These are phyloP conservation scores for Protonemura montana DNA, from an alignment of 2,888 invertebrate species.

Conservation along the genomic window DNA sequence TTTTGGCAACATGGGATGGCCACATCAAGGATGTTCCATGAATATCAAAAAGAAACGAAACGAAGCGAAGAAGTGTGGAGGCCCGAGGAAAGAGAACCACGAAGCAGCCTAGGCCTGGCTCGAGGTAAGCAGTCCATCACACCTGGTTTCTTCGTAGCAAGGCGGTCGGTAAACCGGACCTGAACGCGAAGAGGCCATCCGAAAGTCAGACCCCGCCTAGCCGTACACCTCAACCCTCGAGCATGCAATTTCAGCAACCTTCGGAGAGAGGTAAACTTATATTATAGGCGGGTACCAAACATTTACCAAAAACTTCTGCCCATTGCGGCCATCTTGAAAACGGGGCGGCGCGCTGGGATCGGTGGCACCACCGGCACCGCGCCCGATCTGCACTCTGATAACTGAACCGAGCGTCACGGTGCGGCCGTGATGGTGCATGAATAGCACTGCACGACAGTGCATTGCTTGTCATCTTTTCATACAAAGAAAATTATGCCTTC, in stretches of 20 bases:
- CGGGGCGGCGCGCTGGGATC: constrained; percentile 38
- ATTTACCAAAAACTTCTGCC: constrained; percentile 1
- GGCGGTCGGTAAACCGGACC: constrained; percentile 44
- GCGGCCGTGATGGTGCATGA: too few species aligned
- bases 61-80: constrained; percentile 26
- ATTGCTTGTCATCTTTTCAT: too few species aligned
- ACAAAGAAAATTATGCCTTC: too few species aligned
- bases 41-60: neutral
- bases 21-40: neutral
- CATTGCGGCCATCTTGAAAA: constrained; percentile 44
- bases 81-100: neutral
- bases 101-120: neutral
- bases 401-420: too few species aligned
- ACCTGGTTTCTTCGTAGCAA: constrained; percentile 13
- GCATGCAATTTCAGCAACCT: constrained; percentile 14
- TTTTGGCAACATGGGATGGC: neutral
- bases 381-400: too few species aligned
- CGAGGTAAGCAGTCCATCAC: constrained; percentile 19
- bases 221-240: constrained; percentile 13
- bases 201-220: constrained; percentile 18
- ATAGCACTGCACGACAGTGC: too few species aligned
- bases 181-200: constrained; percentile 10
- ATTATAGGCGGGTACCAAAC: constrained; percentile 4
- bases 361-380: too few species aligned
- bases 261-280: neutral